Evolutionary conservation across 2,797 vertebrate species (phyloP).

Genomic region (Thunnus albacares): DNA sequence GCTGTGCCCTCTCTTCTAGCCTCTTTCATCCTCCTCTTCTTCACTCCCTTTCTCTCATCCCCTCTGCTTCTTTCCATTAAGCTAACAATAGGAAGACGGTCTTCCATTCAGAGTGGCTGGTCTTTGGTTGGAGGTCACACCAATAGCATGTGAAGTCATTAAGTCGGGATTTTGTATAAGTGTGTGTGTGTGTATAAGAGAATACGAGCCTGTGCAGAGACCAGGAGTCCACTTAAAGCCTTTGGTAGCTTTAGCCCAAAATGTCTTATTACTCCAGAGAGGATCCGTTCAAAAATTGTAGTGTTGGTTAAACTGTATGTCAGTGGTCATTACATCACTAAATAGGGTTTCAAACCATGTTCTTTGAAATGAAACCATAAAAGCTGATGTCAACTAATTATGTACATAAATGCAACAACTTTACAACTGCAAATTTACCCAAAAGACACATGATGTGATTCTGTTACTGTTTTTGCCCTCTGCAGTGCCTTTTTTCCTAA

Average conservation of each 20-base stretch:
- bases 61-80: conserved; percentile 74
- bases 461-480: neutral
- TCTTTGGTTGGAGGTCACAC: conserved; percentile 80
- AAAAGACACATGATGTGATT: neutral
- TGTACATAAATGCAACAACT: neutral
- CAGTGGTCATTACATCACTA: conserved; percentile 4
- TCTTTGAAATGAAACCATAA: conserved; percentile 17
- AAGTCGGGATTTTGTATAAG: conserved; percentile 44
- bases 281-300: conserved; percentile 14
- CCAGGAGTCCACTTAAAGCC: conserved; percentile 18
- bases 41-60: conserved; percentile 56
- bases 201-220: neutral
- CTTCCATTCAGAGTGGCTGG: conserved; percentile 65
- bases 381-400: neutral
- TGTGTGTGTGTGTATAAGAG: conserved; percentile 28
- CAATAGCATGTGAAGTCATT: conserved; percentile 67
- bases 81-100: conserved; percentile 73
- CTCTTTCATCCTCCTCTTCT: conserved; percentile 60
- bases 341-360: neutral
- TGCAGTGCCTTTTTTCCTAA: too few relatives aligned
- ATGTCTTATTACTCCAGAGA: conserved; percentile 12
- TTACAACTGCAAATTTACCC: too few relatives aligned
- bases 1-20: conserved; percentile 47
- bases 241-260: conserved; percentile 14
- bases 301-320: neutral